phyloP scores from a whole-genome alignment of 2,888 invertebrate species.

The Lepas anatifera region DNA sequence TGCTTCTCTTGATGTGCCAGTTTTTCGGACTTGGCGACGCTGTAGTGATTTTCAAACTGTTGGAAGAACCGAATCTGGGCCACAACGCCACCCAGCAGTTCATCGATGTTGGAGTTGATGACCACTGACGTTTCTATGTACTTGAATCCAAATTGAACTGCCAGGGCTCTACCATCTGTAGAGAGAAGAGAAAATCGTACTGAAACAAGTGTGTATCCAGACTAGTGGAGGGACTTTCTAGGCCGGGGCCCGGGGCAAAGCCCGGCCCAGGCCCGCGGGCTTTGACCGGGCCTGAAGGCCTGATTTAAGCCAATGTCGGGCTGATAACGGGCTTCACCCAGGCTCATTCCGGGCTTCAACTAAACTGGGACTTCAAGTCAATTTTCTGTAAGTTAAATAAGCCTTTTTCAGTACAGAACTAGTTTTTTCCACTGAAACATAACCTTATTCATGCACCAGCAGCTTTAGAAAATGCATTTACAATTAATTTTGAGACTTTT shows the following conservation, averaged over 20 bases:
- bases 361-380: too few species aligned
- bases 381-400: too few species aligned
- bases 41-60: background rate
- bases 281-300: too few species aligned
- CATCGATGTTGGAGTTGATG: constrained; percentile 95
- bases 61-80: constrained; percentile 57
- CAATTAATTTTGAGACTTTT: too few species aligned
- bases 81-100: constrained; percentile 80
- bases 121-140: constrained; percentile 95
- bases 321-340: too few species aligned
- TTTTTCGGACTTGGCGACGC: background rate
- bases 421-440: too few species aligned
- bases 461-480: too few species aligned
- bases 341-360: too few species aligned
- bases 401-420: background rate
- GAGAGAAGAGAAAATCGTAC: constrained; percentile 27
- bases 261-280: background rate
- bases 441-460: too few species aligned
- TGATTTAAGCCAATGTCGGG: too few species aligned
- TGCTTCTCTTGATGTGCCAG: background rate
- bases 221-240: background rate
- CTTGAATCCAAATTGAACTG: constrained; percentile 79
- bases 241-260: background rate
- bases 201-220: background rate
- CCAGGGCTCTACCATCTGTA: constrained; percentile 83